These are phyloP conservation scores for Novumbra hubbsi DNA, from an alignment of 2,797 vertebrate species.

Conservation along the genomic window DNA sequence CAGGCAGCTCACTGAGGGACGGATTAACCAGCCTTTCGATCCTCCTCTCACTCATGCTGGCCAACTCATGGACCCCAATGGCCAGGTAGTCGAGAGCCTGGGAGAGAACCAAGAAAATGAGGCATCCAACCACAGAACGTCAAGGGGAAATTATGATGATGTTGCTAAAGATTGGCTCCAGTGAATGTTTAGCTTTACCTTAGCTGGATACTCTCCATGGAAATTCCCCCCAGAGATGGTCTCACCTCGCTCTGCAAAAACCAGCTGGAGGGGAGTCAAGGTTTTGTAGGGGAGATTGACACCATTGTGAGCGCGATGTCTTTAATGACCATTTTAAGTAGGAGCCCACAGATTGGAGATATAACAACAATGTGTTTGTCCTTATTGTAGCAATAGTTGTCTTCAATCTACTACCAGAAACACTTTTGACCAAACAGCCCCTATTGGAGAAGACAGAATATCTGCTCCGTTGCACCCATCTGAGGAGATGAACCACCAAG, in stretches of 20 bases:
- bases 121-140: not conserved
- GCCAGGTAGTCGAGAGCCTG: constrained; percentile 46
- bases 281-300: not conserved
- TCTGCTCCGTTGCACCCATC: too few species aligned
- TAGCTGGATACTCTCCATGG: constrained; percentile 45
- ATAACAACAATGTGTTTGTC: too few species aligned
- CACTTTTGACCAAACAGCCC: too few species aligned
- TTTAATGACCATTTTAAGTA: not conserved
- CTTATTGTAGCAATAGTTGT: too few species aligned
- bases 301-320: not conserved
- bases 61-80: constrained; percentile 42
- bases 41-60: constrained; percentile 44
- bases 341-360: not conserved
- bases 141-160: not conserved
- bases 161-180: not conserved
- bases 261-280: constrained; percentile 26
- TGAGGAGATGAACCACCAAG: not conserved
- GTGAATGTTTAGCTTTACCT: constrained; percentile 16
- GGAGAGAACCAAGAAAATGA: not conserved
- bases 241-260: constrained; percentile 31
- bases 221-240: constrained; percentile 40
- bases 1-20: constrained; percentile 39
- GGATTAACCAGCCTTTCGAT: constrained; percentile 47
- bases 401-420: too few species aligned
- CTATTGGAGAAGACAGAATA: too few species aligned